A percentile compares a stretch with the other conserved stretches of the same genome.
Evolutionary conservation across 2,113 vertebrate species (phyloP).

Genomic region (Pavo muticus): DNA sequence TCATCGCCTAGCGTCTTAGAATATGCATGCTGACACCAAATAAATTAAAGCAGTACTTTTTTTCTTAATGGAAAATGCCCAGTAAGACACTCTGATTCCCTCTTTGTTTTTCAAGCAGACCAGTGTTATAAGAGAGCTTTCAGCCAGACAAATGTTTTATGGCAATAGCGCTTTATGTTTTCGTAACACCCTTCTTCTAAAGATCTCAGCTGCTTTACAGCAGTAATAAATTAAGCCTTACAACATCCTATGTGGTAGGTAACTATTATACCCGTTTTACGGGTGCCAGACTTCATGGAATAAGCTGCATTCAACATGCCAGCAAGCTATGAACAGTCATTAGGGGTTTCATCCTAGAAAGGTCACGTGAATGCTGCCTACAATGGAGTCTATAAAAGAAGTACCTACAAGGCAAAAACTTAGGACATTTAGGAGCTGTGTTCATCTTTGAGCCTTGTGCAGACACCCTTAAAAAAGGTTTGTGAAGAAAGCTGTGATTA

Average conservation of each 20-base stretch:
- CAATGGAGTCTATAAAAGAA: background rate
- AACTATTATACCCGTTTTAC: conserved; percentile 15
- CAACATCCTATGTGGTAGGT: conserved; percentile 39
- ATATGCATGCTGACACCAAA: conserved; percentile 45
- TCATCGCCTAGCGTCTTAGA: conserved; percentile 8
- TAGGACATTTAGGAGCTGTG: background rate
- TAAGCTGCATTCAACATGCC: background rate
- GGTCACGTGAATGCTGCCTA: background rate
- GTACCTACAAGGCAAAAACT: background rate
- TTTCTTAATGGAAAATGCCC: conserved; percentile 3
- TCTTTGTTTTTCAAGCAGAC: conserved; percentile 34
- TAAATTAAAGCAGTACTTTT: conserved; percentile 26
- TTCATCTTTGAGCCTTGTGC: background rate
- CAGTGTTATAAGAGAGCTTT: conserved; percentile 14
- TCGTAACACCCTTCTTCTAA: background rate
- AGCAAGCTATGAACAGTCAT: background rate
- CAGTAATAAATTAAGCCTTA: conserved; percentile 52
- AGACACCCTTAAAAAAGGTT: background rate
- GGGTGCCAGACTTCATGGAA: background rate
- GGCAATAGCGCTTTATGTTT: conserved; percentile 21
- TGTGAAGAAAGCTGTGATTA: background rate
- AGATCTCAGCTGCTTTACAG: conserved; percentile 46
- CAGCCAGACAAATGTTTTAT: conserved; percentile 46
- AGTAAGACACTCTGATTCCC: background rate
- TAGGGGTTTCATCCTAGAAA: background rate